A percentile compares a stretch with the other conserved stretches of the same genome.
Conservation (phyloP, 2,797 vertebrate genomes). For the Vireo griseus region DNA sequence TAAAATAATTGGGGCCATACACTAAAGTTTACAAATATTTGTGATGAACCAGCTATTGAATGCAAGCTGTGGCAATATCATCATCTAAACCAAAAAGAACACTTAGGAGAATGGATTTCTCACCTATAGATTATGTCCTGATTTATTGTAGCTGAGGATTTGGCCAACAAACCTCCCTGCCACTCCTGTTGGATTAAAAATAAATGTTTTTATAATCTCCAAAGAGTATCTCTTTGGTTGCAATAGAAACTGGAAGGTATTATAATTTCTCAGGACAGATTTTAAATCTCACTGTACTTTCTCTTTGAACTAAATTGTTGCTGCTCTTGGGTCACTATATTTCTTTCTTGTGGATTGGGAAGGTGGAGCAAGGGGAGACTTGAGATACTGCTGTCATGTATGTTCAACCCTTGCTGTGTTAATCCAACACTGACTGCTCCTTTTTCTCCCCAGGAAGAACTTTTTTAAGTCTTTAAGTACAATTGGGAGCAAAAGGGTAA, state of each 20-base stretch:
- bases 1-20: background rate
- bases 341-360: background rate
- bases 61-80: background rate
- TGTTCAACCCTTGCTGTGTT: background rate
- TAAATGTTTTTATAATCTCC: background rate
- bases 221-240: background rate
- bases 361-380: background rate
- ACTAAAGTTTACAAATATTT: background rate
- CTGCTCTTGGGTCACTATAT: background rate
- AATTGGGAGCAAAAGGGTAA: conserved; percentile 39
- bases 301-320: conserved; percentile 27
- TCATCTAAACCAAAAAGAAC: background rate
- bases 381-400: conserved; percentile 1
- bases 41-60: background rate
- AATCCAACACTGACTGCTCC: conserved; percentile 10
- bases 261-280: background rate
- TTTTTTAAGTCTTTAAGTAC: conserved; percentile 34
- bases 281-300: conserved; percentile 6
- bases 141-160: background rate
- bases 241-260: background rate
- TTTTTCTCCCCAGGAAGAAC: conserved; percentile 40
- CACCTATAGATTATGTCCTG: background rate
- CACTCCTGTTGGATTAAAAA: background rate
- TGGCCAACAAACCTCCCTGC: background rate
- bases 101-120: background rate